Evolutionary conservation across 1,140 invertebrate species (phyloP), one percentile per base, ranked within the genome.

Genomic region (Listronotus oregonensis): DNA sequence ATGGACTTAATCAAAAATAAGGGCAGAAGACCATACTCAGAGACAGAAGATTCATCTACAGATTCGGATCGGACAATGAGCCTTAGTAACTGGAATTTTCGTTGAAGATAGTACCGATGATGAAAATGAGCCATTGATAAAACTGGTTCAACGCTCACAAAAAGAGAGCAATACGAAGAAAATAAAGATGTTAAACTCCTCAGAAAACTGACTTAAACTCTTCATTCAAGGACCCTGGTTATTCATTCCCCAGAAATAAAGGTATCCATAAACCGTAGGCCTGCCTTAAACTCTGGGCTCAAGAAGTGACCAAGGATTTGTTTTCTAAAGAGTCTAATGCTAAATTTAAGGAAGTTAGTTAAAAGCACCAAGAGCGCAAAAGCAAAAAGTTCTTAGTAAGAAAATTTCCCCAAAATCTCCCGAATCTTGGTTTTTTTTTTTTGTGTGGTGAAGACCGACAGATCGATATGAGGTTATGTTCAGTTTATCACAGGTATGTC

Each of bases 241-340:
- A 47, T 47, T 47, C 12, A 8, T 39, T 8, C 37, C 12, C 37
- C 46, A 8, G 14, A 47, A 47, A 47, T 21, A 47, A 47, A 47
- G n/a, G 46, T 47, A 47, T 15, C 46, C 46, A 47, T 47, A 9
- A 47, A 47, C 18, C 18, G n/a, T 15, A 47, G 46, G 18, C 46
- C 14, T 6, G n/a, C n/a, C n/a, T n/a, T n/a, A n/a, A n/a, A n/a
- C n/a, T n/a, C n/a, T n/a, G n/a, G n/a, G n/a, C n/a, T n/a, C n/a
- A n/a, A n/a, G n/a, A n/a, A n/a, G n/a, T n/a, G n/a, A n/a, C n/a
- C n/a, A n/a, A n/a, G n/a, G n/a, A n/a, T n/a, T n/a, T n/a, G n/a
- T n/a, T n/a, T n/a, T n/a, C n/a, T n/a, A n/a, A n/a, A n/a, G n/a
- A n/a, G n/a, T n/a, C n/a, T n/a, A n/a, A n/a, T n/a, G n/a, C n/a